A percentile compares a stretch with the other conserved stretches of the same genome.
These are phyloP conservation scores for Probosciger aterrimus DNA, from an alignment of 2,113 vertebrate genomes.

Conservation along the genomic window DNA sequence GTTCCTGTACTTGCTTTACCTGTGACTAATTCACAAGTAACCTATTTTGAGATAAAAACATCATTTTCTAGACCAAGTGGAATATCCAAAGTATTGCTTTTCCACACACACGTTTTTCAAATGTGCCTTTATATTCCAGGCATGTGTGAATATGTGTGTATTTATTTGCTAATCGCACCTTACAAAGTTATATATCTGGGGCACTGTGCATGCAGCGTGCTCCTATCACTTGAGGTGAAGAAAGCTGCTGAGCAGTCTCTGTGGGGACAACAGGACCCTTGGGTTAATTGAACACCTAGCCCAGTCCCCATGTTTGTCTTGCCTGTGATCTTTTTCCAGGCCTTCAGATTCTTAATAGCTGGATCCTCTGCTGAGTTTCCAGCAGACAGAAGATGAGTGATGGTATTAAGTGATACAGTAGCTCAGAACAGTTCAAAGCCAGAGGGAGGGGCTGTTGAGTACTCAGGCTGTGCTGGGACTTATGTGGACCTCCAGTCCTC, in stretches of 20 bases:
- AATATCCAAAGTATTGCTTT: neutral
- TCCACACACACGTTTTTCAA: neutral
- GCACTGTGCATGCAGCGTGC: fast-evolving
- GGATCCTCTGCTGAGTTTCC: neutral
- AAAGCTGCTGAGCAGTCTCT: neutral
- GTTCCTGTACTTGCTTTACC: neutral
- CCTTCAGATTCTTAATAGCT: neutral
- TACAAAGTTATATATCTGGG: neutral
- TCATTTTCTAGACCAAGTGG: neutral
- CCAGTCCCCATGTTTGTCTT: neutral
- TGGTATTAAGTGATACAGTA: fast-evolving
- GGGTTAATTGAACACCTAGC: neutral
- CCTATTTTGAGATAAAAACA: neutral
- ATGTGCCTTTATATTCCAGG: neutral
- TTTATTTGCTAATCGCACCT: neutral
- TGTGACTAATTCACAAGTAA: neutral
- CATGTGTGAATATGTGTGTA: no score
- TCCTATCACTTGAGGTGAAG: neutral
- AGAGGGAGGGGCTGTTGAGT: neutral
- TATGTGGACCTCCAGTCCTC: neutral
- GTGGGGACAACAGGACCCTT: neutral
- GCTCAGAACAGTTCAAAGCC: neutral
- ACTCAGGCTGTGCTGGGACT: neutral
- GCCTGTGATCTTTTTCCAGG: neutral
- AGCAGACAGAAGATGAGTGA: neutral